Percentiles rank a stretch among this genome's conserved stretches.
phyloP scores from a whole-genome alignment of 2,113 vertebrate genomes.

The Petrocephalus zakoni region DNA sequence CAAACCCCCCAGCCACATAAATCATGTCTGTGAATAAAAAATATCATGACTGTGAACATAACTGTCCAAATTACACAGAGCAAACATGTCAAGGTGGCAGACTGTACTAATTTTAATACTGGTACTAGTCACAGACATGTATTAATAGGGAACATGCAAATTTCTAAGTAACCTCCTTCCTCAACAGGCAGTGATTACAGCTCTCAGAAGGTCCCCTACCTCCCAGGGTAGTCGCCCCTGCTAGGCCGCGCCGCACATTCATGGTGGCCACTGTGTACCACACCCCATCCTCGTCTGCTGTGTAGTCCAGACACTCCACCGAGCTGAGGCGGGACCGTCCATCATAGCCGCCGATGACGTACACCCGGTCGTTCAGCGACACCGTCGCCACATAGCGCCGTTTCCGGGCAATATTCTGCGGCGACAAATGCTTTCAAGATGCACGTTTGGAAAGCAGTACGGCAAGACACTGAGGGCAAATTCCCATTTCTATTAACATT shows the following conservation, averaged over 20 bases:
- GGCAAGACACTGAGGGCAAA: background rate
- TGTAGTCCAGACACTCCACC: slow-evolving; percentile 93
- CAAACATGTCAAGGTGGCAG: background rate
- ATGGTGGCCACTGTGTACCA: slow-evolving; percentile 98
- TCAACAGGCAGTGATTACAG: background rate
- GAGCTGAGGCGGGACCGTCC: slow-evolving; percentile 93
- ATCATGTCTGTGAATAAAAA: slow-evolving; percentile 80
- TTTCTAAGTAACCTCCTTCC: background rate
- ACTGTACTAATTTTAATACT: background rate
- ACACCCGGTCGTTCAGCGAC: slow-evolving; percentile 89
- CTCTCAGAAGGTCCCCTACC: slow-evolving; percentile 53
- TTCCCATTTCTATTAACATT: background rate
- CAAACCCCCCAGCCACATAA: slow-evolving; percentile 93
- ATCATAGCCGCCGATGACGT: slow-evolving; percentile 94
- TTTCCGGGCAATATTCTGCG: slow-evolving; percentile 90
- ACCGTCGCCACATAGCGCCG: slow-evolving; percentile 93
- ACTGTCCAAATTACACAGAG: background rate
- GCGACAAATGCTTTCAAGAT: background rate
- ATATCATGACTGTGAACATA: background rate
- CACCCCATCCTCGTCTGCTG: slow-evolving; percentile 88
- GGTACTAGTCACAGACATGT: background rate
- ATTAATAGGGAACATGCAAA: background rate
- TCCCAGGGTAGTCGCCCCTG: slow-evolving; percentile 90
- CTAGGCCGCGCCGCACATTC: slow-evolving; percentile 91
- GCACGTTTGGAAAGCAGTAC: background rate